Percentiles rank a stretch among this genome's conserved stretches.
These are phyloP conservation scores for Oryzias dopingdopingensis DNA, from an alignment of 2,797 vertebrate genomes.

Conservation along the genomic window DNA sequence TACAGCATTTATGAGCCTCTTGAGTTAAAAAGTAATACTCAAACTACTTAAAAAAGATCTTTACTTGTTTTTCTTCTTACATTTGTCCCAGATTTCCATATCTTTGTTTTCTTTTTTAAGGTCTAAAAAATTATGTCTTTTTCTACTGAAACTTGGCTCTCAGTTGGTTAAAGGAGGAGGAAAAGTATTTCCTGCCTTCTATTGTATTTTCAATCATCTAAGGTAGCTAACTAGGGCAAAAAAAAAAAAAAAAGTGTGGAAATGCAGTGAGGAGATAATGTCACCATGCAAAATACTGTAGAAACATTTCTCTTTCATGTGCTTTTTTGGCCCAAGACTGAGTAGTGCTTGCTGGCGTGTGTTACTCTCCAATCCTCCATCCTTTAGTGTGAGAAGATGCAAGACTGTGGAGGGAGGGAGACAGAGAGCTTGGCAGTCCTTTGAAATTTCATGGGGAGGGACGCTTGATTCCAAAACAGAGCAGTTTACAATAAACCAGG, in stretches of 20 bases:
- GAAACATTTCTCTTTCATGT: conserved; percentile 37
- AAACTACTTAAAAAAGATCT: not conserved
- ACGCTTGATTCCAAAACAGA: conserved; percentile 48
- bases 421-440: conserved; percentile 22
- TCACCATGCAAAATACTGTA: conserved; percentile 14
- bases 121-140: too few relatives aligned
- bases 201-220: not conserved
- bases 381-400: conserved; percentile 33
- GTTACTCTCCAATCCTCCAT: conserved; percentile 27
- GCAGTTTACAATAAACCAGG: conserved; percentile 38
- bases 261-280: not conserved
- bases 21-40: not conserved
- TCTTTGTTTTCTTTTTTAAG: too few relatives aligned
- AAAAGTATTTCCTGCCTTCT: too few relatives aligned
- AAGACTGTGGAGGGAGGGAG: conserved; percentile 16
- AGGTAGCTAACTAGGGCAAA: conserved; percentile 10
- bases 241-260: not conserved
- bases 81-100: too few relatives aligned
- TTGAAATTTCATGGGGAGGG: conserved; percentile 49
- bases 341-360: conserved; percentile 29
- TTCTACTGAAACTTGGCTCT: too few relatives aligned
- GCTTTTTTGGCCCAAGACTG: conserved; percentile 33
- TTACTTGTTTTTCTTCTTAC: too few relatives aligned
- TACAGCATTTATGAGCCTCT: conserved; percentile 3
- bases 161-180: too few relatives aligned